Conservation (phyloP, 2,888 invertebrate genomes). For the Microplitis manilae region DNA sequence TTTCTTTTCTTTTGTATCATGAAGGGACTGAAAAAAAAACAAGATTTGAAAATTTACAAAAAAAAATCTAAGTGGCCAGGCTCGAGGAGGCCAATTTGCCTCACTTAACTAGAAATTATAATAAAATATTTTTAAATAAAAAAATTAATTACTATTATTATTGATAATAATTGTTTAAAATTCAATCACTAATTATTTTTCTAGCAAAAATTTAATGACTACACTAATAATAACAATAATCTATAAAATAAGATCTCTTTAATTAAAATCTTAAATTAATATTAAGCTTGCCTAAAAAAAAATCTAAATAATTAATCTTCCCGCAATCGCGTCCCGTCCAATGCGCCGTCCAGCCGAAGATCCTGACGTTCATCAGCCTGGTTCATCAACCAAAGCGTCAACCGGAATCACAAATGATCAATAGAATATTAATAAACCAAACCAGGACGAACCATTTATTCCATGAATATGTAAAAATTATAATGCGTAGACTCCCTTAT, state of each 20-base stretch:
- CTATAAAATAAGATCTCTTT: neutral
- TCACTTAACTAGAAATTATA: too few species aligned
- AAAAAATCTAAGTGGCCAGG: too few species aligned
- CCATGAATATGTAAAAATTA: neutral
- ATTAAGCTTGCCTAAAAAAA: neutral
- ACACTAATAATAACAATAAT: too few species aligned
- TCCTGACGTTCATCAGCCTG: constrained; percentile 32
- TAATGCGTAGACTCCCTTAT: neutral
- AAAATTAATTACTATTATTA: too few species aligned
- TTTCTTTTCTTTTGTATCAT: too few species aligned
- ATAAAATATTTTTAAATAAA: too few species aligned
- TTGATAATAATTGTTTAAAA: too few species aligned
- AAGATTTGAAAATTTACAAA: too few species aligned
- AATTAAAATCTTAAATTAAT: neutral
- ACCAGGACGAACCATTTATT: constrained; percentile 18
- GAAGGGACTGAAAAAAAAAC: too few species aligned
- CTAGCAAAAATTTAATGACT: neutral
- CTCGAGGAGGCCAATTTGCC: too few species aligned
- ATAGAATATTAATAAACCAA: neutral
- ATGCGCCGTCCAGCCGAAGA: constrained; percentile 42
- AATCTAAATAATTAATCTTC: constrained; percentile 18
- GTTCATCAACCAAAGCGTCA: neutral
- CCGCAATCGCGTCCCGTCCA: constrained; percentile 44
- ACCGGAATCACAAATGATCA: neutral
- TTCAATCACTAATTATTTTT: neutral